phyloP scores from a whole-genome alignment of 2,888 invertebrate genomes.

The Litoditis marina region DNA sequence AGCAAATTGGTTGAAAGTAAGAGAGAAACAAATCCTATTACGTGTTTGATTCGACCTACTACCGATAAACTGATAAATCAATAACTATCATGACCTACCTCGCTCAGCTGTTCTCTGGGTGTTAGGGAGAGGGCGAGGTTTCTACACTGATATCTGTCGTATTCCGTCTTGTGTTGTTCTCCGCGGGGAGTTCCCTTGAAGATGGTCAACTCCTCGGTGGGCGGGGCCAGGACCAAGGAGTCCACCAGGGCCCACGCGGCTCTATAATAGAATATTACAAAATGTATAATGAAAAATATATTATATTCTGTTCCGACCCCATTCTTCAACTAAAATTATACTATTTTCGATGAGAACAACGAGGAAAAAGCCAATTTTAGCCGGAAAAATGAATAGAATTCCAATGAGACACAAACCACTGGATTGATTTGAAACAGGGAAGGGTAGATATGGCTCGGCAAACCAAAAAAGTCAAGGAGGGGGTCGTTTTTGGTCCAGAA shows the following conservation, averaged over 20 bases:
- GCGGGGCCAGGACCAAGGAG: slow-evolving; percentile 64
- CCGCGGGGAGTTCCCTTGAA: slow-evolving; percentile 61
- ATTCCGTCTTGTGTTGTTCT: slow-evolving; percentile 62
- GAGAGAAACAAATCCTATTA: neutral
- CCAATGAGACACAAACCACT: too few species aligned
- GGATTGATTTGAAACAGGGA: too few species aligned
- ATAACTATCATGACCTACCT: too few species aligned
- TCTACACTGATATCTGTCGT: slow-evolving; percentile 64
- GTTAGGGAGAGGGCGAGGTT: slow-evolving; percentile 62
- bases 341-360: too few species aligned
- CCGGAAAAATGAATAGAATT: too few species aligned
- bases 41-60: neutral
- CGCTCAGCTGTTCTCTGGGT: slow-evolving; percentile 35
- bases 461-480: too few species aligned
- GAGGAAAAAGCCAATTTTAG: too few species aligned
- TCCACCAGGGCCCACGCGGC: slow-evolving; percentile 83
- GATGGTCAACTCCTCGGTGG: slow-evolving; percentile 62
- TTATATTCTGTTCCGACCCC: too few species aligned
- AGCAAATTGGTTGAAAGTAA: slow-evolving; percentile 29
- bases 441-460: too few species aligned
- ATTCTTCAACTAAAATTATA: too few species aligned
- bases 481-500: too few species aligned
- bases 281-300: too few species aligned
- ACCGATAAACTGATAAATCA: neutral
- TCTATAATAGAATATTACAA: slow-evolving; percentile 10